Evolutionary conservation across 2,797 vertebrate species (phyloP).

Genomic region (Cichlasoma orientale): DNA sequence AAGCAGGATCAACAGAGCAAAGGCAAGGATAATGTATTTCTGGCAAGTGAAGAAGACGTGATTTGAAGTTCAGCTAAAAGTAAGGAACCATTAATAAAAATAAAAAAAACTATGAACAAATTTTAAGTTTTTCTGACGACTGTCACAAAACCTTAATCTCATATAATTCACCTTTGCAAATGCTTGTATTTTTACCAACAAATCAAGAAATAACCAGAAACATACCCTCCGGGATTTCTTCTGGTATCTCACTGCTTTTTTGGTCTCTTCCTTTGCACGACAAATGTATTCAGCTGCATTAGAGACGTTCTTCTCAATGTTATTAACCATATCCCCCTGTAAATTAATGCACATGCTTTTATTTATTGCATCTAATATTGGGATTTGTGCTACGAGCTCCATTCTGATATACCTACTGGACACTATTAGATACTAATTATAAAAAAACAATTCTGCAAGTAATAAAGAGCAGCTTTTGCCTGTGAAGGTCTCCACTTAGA

Average conservation of each 20-base stretch:
- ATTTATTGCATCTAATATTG: background rate
- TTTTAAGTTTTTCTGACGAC: background rate
- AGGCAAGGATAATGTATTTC: conserved; percentile 90
- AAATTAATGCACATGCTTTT: background rate
- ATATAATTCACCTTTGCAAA: background rate
- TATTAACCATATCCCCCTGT: conserved; percentile 97
- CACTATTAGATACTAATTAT: background rate
- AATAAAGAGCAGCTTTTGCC: background rate
- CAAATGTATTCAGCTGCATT: conserved; percentile 89
- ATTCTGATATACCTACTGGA: background rate
- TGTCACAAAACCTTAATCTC: background rate
- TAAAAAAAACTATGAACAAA: background rate
- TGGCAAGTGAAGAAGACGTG: conserved; percentile 79
- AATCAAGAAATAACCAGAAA: background rate
- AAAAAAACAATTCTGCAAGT: background rate
- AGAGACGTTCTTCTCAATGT: conserved; percentile 93
- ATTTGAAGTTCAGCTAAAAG: conserved; percentile 9
- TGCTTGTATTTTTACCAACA: background rate
- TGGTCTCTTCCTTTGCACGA: conserved; percentile 93
- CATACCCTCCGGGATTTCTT: conserved; percentile 92
- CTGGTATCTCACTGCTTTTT: conserved; percentile 92
- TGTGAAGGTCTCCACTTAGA: background rate
- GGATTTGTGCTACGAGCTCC: background rate
- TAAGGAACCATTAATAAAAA: background rate
- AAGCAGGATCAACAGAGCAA: conserved; percentile 84